Base-by-base conservation (phyloP, 2,113 vertebrate species). In the Brachyhypopomus occidentalis region DNA sequence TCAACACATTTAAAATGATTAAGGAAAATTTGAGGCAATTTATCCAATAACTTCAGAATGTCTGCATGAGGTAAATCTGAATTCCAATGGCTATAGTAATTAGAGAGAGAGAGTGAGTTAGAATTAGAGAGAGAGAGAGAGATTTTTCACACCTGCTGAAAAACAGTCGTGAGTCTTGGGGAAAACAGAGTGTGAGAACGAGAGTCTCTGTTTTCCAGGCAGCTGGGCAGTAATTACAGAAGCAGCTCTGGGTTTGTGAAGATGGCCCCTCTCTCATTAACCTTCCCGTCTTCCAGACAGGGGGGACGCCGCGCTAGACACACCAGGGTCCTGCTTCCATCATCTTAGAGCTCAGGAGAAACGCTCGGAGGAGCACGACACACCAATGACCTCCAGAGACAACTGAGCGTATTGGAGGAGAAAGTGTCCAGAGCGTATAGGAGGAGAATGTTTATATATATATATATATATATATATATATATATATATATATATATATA, bases 11-110 rank as follows among this genome's bases (percentile, higher is more conserved):
- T 86, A 30, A 77, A 63, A 52, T 52, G 19, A 74, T 80, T 83
- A 80, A 86, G 59, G 64, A 52, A 75, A 83, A 83, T 86, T 81
- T 80, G 59, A 63, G 36, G 73, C 71, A 75, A 81, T 83, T 86
- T 78, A 34, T 74, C 81, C 36, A 41, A 56, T 70, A 66, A 75
- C 48, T 45, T 76, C 34, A 19, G 1, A 48, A 34, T 1, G 66
- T 41, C 64, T 72, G 36, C 27, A 36, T 25, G 36, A 74, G 36
- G 64, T 16, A 14, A 62, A 79, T 85, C 77, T 82, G 80, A 76
- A 85, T 82, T 62, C 60, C 59, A 76, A 72, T 82, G 76, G 30
- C 66, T 48, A 64, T 19, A 1, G 56, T 84, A 72, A 84, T 76
- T 72, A 58, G 72, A 71, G 56, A 79, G 34, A n/a, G 25, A 69